Evolutionary conservation across 2,888 invertebrate genomes (phyloP), one percentile per base, ranked within the genome.

Genomic region (Craniophora ligustri): DNA sequence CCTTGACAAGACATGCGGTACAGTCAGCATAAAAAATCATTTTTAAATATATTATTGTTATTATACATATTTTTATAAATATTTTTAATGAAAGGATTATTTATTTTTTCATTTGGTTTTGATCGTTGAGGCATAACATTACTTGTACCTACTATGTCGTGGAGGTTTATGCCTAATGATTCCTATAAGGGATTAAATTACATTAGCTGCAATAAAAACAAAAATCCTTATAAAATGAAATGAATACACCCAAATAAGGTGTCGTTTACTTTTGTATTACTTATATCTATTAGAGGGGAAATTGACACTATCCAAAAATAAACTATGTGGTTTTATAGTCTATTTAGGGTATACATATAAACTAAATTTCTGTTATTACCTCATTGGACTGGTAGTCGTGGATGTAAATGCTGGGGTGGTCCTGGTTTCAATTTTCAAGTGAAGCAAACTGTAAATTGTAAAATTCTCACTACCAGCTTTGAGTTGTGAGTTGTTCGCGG

Each of bases 1-100:
- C 26, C 45, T 66, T 54, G 58, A 58, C 47, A n/a, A n/a, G 42
- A 49, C 48, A 35, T 66, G 67, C 51, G 53, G 48, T 48, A 66
- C 14, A 1, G 67, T 13, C 19, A 14, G 48, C 44, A 54, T 16
- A 45, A 66, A 56, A 59, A 26, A 31, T 1, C n/a, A n/a, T n/a
- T n/a, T 5, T 19, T 19, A 19, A 19, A 5, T 19, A 19, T n/a
- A n/a, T n/a, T n/a, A n/a, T n/a, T n/a, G n/a, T n/a, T n/a, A n/a
- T n/a, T n/a, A n/a, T n/a, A n/a, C n/a, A n/a, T n/a, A n/a, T n/a
- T n/a, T n/a, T n/a, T n/a, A n/a, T n/a, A n/a, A n/a, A n/a, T n/a
- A n/a, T n/a, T n/a, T n/a, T n/a, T n/a, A n/a, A n/a, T n/a, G n/a
- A n/a, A n/a, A n/a, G n/a, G n/a, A n/a, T n/a, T n/a, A n/a, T n/a